Evolutionary conservation across 2,888 invertebrate species (phyloP).

Genomic region (Hetaerina titia): DNA sequence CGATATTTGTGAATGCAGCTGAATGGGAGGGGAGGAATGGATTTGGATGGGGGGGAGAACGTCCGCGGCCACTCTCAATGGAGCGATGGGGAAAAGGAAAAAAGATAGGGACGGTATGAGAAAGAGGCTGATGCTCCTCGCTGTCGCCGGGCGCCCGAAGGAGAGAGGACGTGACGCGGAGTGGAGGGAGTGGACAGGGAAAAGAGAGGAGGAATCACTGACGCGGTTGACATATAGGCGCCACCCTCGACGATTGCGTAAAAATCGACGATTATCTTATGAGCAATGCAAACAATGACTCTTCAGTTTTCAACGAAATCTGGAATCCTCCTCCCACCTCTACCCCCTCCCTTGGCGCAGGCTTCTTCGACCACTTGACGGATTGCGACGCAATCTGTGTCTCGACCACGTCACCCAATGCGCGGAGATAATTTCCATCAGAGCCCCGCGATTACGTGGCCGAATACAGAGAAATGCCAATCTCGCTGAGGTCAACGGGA

Average conservation of each 20-base stretch:
- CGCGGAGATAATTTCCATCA: background rate
- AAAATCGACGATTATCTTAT: slow-evolving; percentile 60
- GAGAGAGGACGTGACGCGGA: too few relatives aligned
- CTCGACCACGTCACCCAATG: background rate
- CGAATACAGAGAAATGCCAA: background rate
- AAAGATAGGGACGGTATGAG: background rate
- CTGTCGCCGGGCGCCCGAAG: background rate
- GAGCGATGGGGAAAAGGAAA: background rate
- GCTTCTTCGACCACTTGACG: background rate
- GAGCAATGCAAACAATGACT: slow-evolving; percentile 64
- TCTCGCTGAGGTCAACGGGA: background rate
- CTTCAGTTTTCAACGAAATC: slow-evolving; percentile 37
- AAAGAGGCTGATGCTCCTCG: background rate
- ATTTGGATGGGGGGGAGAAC: background rate
- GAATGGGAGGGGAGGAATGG: background rate
- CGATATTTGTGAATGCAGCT: too few relatives aligned
- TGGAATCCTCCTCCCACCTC: background rate
- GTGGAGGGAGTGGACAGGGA: background rate
- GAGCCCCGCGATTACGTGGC: background rate
- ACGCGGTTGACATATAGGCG: slow-evolving; percentile 1
- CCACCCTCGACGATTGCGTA: slow-evolving; percentile 41
- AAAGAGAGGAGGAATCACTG: background rate
- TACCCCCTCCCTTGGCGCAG: background rate
- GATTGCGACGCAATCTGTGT: background rate
- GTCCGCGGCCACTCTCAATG: background rate